These are phyloP conservation scores for Sapayoa aenigma DNA, from an alignment of 2,113 vertebrate species.

Conservation along the genomic window DNA sequence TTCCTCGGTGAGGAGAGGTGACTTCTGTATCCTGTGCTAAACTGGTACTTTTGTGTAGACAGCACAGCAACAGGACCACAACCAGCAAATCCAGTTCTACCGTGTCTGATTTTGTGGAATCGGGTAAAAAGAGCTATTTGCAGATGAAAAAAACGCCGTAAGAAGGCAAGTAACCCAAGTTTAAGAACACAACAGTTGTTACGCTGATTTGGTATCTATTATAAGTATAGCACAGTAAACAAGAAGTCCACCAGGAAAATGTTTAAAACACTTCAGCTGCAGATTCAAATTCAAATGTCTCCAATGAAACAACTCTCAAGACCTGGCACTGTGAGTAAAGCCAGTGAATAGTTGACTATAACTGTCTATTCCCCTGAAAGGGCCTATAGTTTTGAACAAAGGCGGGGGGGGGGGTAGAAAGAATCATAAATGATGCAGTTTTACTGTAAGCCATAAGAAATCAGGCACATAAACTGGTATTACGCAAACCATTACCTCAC, in stretches of 20 bases:
- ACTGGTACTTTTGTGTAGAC: neutral
- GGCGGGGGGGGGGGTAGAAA: neutral
- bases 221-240: neutral
- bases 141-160: neutral
- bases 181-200: neutral
- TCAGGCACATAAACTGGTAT: neutral
- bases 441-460: neutral
- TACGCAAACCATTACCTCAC: neutral
- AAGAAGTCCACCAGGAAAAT: neutral
- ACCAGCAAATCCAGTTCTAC: neutral
- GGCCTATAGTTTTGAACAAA: neutral
- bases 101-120: neutral
- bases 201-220: neutral
- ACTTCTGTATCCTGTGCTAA: neutral
- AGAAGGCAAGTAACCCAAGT: neutral
- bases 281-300: neutral
- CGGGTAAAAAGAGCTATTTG: neutral
- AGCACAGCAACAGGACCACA: neutral
- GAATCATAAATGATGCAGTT: neutral
- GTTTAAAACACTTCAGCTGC: neutral
- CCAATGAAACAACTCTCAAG: neutral
- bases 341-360: neutral
- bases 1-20: neutral
- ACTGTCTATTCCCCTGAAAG: neutral
- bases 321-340: neutral